Percentiles rank a stretch among this genome's conserved stretches.
phyloP scores from a whole-genome alignment of 2,888 invertebrate genomes.

The Eupithecia inturbata region DNA sequence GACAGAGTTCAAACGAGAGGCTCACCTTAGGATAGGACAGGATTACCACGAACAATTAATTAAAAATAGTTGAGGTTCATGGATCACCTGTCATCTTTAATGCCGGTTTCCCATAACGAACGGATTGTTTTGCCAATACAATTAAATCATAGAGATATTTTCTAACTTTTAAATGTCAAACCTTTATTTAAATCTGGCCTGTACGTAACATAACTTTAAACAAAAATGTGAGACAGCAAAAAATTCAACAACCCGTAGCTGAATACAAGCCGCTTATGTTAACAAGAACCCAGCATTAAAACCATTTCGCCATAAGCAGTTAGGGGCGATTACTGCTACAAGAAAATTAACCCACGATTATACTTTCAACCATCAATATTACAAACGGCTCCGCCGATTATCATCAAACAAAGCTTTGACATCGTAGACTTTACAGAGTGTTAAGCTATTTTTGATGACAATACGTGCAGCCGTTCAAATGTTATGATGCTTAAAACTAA shows the following conservation, averaged over 20 bases:
- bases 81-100: background rate
- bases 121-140: background rate
- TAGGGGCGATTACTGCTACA: background rate
- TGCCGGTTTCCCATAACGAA: background rate
- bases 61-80: background rate
- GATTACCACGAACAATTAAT: background rate
- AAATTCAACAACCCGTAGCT: background rate
- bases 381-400: background rate
- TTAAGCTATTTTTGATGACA: background rate
- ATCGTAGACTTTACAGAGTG: too few relatives aligned
- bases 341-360: background rate
- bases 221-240: background rate
- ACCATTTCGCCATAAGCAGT: background rate
- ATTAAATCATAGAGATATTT: background rate
- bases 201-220: too few relatives aligned
- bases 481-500: background rate
- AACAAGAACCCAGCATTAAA: background rate
- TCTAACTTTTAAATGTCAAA: background rate
- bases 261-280: background rate
- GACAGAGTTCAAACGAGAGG: conserved; percentile 7
- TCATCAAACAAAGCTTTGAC: background rate
- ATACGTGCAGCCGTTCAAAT: background rate
- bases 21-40: background rate
- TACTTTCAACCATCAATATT: background rate
- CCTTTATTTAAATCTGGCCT: too few relatives aligned